phyloP scores from a whole-genome alignment of 2,113 vertebrate species.

The Micronycteris hirsuta region DNA sequence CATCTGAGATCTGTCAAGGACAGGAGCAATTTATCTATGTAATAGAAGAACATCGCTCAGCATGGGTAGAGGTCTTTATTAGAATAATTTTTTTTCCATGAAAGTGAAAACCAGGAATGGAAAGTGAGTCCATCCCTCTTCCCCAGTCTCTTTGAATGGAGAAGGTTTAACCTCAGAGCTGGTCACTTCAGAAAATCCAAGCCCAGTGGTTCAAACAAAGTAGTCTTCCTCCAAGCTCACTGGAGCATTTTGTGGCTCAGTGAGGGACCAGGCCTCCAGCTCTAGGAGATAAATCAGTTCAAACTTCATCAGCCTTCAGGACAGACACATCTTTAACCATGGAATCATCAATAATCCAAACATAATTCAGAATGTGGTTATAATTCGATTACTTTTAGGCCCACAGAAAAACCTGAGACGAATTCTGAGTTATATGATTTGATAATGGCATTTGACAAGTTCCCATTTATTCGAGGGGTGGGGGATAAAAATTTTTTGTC shows the following conservation, averaged over 20 bases:
- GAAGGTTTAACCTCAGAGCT: background rate
- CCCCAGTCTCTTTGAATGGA: background rate
- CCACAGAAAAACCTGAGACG: conserved; percentile 49
- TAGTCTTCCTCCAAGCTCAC: background rate
- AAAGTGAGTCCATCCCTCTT: background rate
- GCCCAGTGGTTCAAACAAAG: background rate
- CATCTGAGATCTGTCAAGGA: conserved; percentile 54
- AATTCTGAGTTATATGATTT: conserved; percentile 69
- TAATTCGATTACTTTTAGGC: conserved; percentile 66
- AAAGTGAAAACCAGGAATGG: conserved; percentile 42
- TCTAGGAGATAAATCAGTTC: conserved; percentile 57
- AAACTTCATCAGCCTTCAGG: conserved; percentile 45
- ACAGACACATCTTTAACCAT: conserved; percentile 58
- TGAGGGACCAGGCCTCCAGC: background rate
- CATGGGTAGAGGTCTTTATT: conserved; percentile 73
- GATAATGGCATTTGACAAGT: conserved; percentile 67
- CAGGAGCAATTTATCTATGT: conserved; percentile 72
- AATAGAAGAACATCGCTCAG: conserved; percentile 63
- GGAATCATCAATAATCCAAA: conserved; percentile 61
- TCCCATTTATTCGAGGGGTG: conserved; percentile 63
- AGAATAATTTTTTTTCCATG: conserved; percentile 58
- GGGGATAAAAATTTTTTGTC: conserved; percentile 57
- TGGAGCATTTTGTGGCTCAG: conserved; percentile 22
- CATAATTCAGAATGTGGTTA: conserved; percentile 66
- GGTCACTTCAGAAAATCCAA: conserved; percentile 12